Percentiles rank a stretch among this genome's conserved stretches.
These are phyloP conservation scores for Hafferia zeledoni DNA, from an alignment of 2,797 vertebrate genomes.

Conservation along the genomic window DNA sequence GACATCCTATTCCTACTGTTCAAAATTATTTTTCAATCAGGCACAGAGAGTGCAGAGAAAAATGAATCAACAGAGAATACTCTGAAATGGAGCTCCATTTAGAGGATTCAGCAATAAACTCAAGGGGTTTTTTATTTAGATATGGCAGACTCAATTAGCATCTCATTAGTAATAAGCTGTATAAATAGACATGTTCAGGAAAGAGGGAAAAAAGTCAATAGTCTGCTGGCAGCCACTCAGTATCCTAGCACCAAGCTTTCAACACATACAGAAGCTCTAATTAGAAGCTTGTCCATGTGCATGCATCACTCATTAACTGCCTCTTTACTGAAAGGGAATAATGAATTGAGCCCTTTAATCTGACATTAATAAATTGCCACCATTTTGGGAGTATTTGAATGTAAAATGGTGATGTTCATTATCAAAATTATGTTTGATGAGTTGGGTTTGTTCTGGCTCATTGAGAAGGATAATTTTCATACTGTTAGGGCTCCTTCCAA, in stretches of 20 bases:
- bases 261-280: slow-evolving; percentile 56
- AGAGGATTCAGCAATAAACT: slow-evolving; percentile 22
- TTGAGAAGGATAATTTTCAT: slow-evolving; percentile 67
- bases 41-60: neutral
- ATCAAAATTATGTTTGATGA: slow-evolving; percentile 77
- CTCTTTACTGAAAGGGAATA: slow-evolving; percentile 72
- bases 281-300: slow-evolving; percentile 67
- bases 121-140: slow-evolving; percentile 2
- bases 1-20: neutral
- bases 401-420: slow-evolving; percentile 74
- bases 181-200: slow-evolving; percentile 57
- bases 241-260: slow-evolving; percentile 39
- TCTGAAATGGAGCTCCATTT: slow-evolving; percentile 23
- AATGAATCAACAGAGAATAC: slow-evolving; percentile 35
- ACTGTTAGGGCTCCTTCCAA: neutral
- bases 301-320: slow-evolving; percentile 70
- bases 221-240: slow-evolving; percentile 36
- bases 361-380: slow-evolving; percentile 79
- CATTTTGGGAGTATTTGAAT: slow-evolving; percentile 78
- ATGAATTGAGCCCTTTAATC: slow-evolving; percentile 74
- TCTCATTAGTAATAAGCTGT: slow-evolving; percentile 61
- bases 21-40: slow-evolving; percentile 46
- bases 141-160: slow-evolving; percentile 64
- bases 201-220: slow-evolving; percentile 51
- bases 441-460: slow-evolving; percentile 73